Percentiles rank a stretch among this genome's conserved stretches.
phyloP scores from a whole-genome alignment of 2,888 invertebrate genomes.

The Leptopilina syphax region DNA sequence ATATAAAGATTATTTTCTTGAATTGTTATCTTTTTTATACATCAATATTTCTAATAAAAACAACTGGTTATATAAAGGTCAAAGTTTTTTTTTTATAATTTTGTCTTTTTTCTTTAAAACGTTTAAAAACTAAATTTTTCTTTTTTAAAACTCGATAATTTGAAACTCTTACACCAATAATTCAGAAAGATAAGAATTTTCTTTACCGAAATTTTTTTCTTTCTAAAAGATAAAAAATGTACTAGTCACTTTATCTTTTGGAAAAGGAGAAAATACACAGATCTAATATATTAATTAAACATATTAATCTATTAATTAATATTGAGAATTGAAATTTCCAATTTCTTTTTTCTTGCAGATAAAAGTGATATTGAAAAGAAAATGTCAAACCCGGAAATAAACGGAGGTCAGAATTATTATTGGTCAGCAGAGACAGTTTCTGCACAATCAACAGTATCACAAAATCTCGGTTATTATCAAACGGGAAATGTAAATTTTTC shows the following conservation, averaged over 20 bases:
- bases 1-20: not conserved
- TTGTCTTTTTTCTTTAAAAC: not conserved
- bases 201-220: too few species aligned
- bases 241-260: too few species aligned
- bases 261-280: too few species aligned
- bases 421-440: slow-evolving; percentile 59
- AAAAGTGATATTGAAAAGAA: not conserved
- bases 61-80: not conserved
- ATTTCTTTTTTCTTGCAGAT: not conserved
- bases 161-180: too few species aligned
- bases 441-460: slow-evolving; percentile 16
- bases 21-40: not conserved
- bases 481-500: slow-evolving; percentile 65
- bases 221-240: not conserved
- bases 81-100: not conserved
- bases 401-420: slow-evolving; percentile 46
- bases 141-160: not conserved
- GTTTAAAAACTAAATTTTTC: not conserved
- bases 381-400: slow-evolving; percentile 27
- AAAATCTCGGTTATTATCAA: slow-evolving; percentile 61
- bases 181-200: too few species aligned
- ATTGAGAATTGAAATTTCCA: too few species aligned
- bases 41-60: not conserved
- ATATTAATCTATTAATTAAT: too few species aligned
- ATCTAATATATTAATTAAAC: too few species aligned